Percentiles rank a stretch among this genome's conserved stretches.
Conservation (phyloP, 1,140 invertebrate genomes). For the Homalodisca vitripennis region DNA sequence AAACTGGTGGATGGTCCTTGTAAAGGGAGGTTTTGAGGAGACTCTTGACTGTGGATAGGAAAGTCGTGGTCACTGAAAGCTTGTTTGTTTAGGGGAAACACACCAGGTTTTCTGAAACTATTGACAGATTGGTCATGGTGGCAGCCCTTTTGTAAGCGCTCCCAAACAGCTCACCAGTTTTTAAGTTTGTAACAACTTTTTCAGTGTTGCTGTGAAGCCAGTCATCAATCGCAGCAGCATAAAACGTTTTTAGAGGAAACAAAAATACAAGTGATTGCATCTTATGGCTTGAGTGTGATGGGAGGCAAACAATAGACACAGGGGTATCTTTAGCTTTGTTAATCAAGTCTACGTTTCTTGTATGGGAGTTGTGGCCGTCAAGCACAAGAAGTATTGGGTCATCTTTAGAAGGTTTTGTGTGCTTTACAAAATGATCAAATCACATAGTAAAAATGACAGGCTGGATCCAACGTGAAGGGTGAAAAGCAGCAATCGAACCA, state of each 20-base stretch:
- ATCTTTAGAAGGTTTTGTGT: slow-evolving; percentile 29
- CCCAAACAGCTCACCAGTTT: not conserved
- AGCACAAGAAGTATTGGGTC: slow-evolving; percentile 33
- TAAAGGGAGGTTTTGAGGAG: too few species aligned
- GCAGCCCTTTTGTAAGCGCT: not conserved
- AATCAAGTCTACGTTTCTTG: slow-evolving; percentile 37
- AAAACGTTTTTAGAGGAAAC: slow-evolving; percentile 1
- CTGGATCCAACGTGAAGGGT: slow-evolving; percentile 42
- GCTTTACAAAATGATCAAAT: slow-evolving; percentile 35
- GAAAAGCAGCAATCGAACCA: slow-evolving; percentile 37
- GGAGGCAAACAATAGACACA: slow-evolving; percentile 1
- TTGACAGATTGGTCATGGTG: not conserved
- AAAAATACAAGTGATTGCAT: not conserved
- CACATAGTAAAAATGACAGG: slow-evolving; percentile 41
- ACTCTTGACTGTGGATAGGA: too few species aligned
- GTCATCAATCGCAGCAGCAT: not conserved
- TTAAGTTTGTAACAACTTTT: too few species aligned
- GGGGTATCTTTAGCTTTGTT: not conserved
- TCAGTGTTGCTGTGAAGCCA: not conserved
- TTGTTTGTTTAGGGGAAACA: too few species aligned
- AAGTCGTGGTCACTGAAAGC: too few species aligned
- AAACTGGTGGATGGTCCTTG: too few species aligned
- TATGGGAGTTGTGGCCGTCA: slow-evolving; percentile 37
- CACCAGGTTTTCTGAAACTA: too few species aligned
- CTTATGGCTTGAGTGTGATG: not conserved